Conservation (phyloP, 64 coral and sea anemone species). For the Porites lutea region DNA sequence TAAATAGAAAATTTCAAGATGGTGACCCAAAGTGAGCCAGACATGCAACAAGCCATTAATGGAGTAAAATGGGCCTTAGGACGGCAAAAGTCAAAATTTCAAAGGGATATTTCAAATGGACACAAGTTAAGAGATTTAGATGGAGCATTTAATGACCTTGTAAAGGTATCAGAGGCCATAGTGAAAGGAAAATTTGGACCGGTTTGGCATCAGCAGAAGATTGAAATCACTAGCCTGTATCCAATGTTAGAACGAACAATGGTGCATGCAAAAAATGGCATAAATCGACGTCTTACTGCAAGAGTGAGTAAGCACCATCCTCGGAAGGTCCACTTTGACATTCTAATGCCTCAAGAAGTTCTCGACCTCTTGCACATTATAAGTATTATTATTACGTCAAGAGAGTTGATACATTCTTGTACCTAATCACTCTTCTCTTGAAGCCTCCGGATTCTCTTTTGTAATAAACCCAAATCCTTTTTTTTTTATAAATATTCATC, state of each 20-base stretch:
- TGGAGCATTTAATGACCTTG: slow-evolving; percentile 32
- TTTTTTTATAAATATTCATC: slow-evolving; percentile 45
- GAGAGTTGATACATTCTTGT: not conserved
- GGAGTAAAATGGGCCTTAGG: not conserved
- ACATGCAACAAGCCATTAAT: too few relatives aligned
- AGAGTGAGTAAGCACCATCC: slow-evolving; percentile 65
- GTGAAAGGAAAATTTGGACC: slow-evolving; percentile 50
- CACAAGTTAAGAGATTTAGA: slow-evolving; percentile 48
- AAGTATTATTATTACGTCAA: not conserved
- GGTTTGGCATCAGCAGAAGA: slow-evolving; percentile 20
- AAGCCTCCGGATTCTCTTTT: slow-evolving; percentile 12
- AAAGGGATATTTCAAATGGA: not conserved
- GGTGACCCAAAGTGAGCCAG: too few relatives aligned
- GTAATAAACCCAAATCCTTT: slow-evolving; percentile 16
- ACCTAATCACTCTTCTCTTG: slow-evolving; percentile 9
- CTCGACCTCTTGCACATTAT: slow-evolving; percentile 46
- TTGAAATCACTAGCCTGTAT: slow-evolving; percentile 20
- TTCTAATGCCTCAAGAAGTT: slow-evolving; percentile 50
- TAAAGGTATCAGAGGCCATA: slow-evolving; percentile 3
- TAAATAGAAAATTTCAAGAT: not conserved
- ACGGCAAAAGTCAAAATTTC: not conserved
- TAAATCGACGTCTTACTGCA: slow-evolving; percentile 42
- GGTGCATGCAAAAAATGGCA: slow-evolving; percentile 6
- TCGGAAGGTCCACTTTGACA: slow-evolving; percentile 34
- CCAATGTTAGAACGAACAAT: slow-evolving; percentile 45